These are phyloP conservation scores for Rissa tridactyla DNA, from an alignment of 2,113 vertebrate species.

Conservation along the genomic window DNA sequence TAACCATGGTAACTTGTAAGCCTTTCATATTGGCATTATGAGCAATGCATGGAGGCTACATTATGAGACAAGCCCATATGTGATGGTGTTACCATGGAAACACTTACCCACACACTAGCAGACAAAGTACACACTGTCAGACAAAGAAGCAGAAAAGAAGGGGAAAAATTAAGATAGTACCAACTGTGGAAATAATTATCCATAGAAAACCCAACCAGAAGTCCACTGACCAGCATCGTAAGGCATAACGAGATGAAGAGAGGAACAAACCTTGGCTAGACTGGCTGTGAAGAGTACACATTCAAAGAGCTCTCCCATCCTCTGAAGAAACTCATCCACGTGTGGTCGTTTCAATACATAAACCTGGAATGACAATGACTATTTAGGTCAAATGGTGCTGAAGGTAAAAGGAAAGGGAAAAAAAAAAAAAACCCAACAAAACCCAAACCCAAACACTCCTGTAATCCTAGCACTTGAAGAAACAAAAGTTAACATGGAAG, in stretches of 20 bases:
- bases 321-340: constrained; percentile 95
- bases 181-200: constrained; percentile 2
- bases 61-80: constrained; percentile 72
- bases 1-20: constrained; percentile 74
- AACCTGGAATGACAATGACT: constrained; percentile 75
- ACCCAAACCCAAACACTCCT: not conserved
- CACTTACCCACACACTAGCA: constrained; percentile 75
- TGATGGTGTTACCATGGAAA: constrained; percentile 76
- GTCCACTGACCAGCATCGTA: not conserved
- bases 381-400: not conserved
- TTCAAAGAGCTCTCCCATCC: constrained; percentile 96
- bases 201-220: constrained; percentile 45
- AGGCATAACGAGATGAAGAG: not conserved
- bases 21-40: constrained; percentile 72
- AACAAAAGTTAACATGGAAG: not conserved
- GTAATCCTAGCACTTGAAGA: not conserved
- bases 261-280: constrained; percentile 88
- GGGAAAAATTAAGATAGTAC: constrained; percentile 58
- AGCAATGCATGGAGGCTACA: constrained; percentile 75
- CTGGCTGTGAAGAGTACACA: constrained; percentile 98
- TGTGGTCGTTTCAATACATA: constrained; percentile 96
- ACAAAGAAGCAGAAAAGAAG: constrained; percentile 71
- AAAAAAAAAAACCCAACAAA: too few species aligned
- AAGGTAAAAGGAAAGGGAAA: not conserved
- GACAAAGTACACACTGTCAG: constrained; percentile 72